Base-by-base conservation (phyloP, 1,140 invertebrate genomes). In the Mya arenaria region DNA sequence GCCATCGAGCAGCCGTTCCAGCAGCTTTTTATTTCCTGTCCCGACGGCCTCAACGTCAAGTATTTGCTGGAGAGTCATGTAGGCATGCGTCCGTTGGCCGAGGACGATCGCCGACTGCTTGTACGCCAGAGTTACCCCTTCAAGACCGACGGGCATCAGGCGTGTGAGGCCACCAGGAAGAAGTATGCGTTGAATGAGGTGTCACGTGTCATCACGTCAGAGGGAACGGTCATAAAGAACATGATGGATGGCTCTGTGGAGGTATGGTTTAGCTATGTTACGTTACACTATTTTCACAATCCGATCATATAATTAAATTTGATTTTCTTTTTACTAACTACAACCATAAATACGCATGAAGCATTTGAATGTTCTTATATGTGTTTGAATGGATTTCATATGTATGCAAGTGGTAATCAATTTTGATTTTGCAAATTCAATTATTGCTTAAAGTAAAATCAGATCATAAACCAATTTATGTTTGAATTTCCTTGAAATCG, bases 151-250 rank as follows among this genome's bases (percentile, higher is more conserved):
- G 89, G 90, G 28, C 62, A 85, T 1, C 91, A 93, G 71, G 58
- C 83, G 0, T 92, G 89, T 84, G 91, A 92, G 73, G 78, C 86
- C 13, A 52, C 75, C 8, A 85, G 91, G 17, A 87, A 84, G 37
- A 88, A 89, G 55, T 89, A 88, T 60, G 81, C 89, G 15, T 79
- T 88, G 25, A 65, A 71, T 30, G 92, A 93, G 79, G 72, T 84
- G 13, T 90, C 90, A 4, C 83, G 92, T 15, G 75, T 90, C 15
- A 91, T 92, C 23, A 91, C 89, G 39, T 86, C 89, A 25, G 91
- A 92, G 85, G 92, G 92, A 10, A 91, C 88, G 8, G 90, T 93
- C 8, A 86, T 92, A 55, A 92, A 92, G 83, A 91, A 88, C 30
- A 90, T 92, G 89, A 74, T 85, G 48, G 90, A 93, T 85, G 92